Evolutionary conservation across 2,888 invertebrate genomes (phyloP).

Genomic region (Galerucella calmariensis): DNA sequence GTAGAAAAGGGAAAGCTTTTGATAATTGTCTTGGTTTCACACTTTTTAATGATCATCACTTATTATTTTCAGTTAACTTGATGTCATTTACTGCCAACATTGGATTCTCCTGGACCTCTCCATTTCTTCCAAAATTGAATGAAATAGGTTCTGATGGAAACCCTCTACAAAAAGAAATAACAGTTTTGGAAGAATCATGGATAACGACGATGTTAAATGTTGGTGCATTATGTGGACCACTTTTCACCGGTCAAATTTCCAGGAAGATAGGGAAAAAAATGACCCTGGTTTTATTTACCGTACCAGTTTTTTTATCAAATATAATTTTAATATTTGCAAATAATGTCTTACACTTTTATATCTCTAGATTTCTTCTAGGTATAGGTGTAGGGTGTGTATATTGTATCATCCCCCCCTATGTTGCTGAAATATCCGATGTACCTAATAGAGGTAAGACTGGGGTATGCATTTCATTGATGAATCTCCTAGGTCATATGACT

Average conservation of each 20-base stretch:
- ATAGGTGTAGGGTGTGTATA: slow-evolving; percentile 75
- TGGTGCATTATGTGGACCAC: slow-evolving; percentile 51
- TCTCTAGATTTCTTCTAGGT: slow-evolving; percentile 71
- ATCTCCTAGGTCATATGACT: slow-evolving; percentile 41
- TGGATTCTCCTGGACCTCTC: slow-evolving; percentile 52
- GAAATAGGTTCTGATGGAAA: slow-evolving; percentile 45
- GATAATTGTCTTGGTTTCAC: neutral
- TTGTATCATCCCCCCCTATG: slow-evolving; percentile 83
- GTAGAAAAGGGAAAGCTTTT: neutral
- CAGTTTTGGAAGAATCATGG: slow-evolving; percentile 50
- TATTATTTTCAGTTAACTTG: slow-evolving; percentile 48
- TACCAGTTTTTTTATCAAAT: slow-evolving; percentile 72
- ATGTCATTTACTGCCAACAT: slow-evolving; percentile 47
- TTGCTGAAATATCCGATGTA: slow-evolving; percentile 85
- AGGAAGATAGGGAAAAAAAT: slow-evolving; percentile 71
- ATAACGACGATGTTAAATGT: slow-evolving; percentile 52
- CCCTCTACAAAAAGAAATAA: slow-evolving; percentile 47
- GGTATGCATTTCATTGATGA: slow-evolving; percentile 43
- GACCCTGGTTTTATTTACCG: slow-evolving; percentile 71
- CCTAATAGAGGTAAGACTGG: slow-evolving; percentile 73
- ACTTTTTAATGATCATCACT: neutral
- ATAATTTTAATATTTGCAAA: slow-evolving; percentile 48
- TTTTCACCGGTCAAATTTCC: slow-evolving; percentile 46
- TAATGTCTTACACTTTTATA: slow-evolving; percentile 60
- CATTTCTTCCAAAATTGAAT: slow-evolving; percentile 50